Evolutionary conservation across 2,888 invertebrate species (phyloP).

Genomic region (Dicyrtomina minuta): DNA sequence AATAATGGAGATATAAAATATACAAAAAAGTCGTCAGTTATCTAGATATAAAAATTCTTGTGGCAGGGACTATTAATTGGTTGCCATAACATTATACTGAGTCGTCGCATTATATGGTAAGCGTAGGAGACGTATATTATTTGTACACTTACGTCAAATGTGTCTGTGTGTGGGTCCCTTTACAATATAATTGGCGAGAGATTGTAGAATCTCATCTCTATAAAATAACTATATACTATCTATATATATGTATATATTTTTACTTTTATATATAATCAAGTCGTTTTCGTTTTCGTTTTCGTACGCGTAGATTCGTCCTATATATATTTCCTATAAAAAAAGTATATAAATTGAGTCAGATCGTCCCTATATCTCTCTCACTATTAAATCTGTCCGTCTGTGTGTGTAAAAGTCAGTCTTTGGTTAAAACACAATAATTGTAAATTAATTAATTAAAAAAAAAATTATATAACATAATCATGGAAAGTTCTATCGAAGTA

Average conservation of each 20-base stretch:
- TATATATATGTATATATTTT: constrained; percentile 3
- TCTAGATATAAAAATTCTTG: neutral
- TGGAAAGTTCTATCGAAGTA: constrained; percentile 50
- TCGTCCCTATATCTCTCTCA: too few species aligned
- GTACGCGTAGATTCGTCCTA: too few species aligned
- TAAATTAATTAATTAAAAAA: constrained; percentile 29
- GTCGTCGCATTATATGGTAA: constrained; percentile 16
- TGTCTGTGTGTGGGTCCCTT: constrained; percentile 10
- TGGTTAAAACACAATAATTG: constrained; percentile 45
- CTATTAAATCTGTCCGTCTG: too few species aligned
- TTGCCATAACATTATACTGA: neutral
- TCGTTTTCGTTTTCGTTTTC: too few species aligned
- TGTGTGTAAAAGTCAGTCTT: too few species aligned
- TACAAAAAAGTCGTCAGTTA: too few species aligned
- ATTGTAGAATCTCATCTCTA: neutral
- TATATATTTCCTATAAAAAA: too few species aligned
- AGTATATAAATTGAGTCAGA: too few species aligned
- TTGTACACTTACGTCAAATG: constrained; percentile 30
- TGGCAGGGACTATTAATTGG: constrained; percentile 18
- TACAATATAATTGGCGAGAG: constrained; percentile 15
- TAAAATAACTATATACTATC: constrained; percentile 13
- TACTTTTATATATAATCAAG: too few species aligned
- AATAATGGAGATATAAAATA: too few species aligned
- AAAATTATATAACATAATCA: constrained; percentile 34
- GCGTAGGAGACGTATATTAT: constrained; percentile 19